These are phyloP conservation scores for Aeoliscus strigatus DNA, from an alignment of 2,797 vertebrate species.

Conservation along the genomic window DNA sequence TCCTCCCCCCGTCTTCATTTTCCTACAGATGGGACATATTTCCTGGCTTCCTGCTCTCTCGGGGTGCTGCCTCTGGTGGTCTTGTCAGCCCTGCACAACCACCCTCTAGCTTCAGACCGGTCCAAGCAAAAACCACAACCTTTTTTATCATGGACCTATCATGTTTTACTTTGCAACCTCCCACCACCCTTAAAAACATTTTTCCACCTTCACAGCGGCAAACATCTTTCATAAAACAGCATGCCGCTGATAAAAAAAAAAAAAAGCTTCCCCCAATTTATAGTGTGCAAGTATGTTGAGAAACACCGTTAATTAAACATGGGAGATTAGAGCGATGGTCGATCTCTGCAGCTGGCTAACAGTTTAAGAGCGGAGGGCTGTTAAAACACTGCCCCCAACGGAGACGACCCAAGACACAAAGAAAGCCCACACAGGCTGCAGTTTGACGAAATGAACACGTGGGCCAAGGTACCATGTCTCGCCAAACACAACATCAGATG, in stretches of 20 bases:
- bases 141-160: too few relatives aligned
- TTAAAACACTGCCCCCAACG: conserved; percentile 62
- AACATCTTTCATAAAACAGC: conserved; percentile 44
- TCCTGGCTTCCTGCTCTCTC: conserved; percentile 33
- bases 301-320: conserved; percentile 62
- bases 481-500: conserved; percentile 14
- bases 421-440: conserved; percentile 69
- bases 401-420: conserved; percentile 39
- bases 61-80: conserved; percentile 58
- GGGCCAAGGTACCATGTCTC: conserved; percentile 5
- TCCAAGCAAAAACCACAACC: conserved; percentile 51
- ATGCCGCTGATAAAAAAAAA: conserved; percentile 35
- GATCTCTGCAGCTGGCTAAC: conserved; percentile 45
- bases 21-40: conserved; percentile 35
- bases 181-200: conserved; percentile 10
- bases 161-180: conserved; percentile 23
- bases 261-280: too few relatives aligned
- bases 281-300: conserved; percentile 49
- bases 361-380: conserved; percentile 47
- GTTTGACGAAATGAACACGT: conserved; percentile 42
- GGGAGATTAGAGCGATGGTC: conserved; percentile 24
- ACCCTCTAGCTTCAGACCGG: conserved; percentile 22
- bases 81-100: conserved; percentile 39
- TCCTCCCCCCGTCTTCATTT: conserved; percentile 27
- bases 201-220: conserved; percentile 28